phyloP scores from a whole-genome alignment of 1,140 invertebrate genomes.

The Lasioglossum baleicum region DNA sequence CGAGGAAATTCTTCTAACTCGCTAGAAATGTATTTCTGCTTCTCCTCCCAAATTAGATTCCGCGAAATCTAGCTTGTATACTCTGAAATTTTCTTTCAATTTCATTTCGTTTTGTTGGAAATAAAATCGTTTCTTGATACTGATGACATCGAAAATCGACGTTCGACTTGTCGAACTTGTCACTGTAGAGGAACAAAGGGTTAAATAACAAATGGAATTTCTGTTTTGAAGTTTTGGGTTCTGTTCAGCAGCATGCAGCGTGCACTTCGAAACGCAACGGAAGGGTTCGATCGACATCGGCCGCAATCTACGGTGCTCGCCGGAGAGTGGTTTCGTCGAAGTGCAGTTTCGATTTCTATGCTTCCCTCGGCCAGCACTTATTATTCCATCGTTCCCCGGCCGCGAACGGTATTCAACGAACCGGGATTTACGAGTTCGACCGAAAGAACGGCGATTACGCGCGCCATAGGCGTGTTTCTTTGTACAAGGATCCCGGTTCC shows the following conservation, averaged over 20 bases:
- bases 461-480: slow-evolving; percentile 61
- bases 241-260: neutral
- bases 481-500: slow-evolving; percentile 15
- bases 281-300: slow-evolving; percentile 17
- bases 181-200: no score
- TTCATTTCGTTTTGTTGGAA: no score
- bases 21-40: no score
- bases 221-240: no score
- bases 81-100: no score
- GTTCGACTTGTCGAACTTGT: no score
- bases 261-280: neutral
- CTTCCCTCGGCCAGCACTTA: slow-evolving; percentile 60
- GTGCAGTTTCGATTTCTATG: slow-evolving; percentile 66
- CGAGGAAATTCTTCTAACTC: no score
- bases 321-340: slow-evolving; percentile 53
- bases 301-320: slow-evolving; percentile 13
- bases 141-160: no score
- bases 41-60: no score
- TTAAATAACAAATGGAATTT: no score
- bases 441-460: slow-evolving; percentile 66
- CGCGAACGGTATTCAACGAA: slow-evolving; percentile 62
- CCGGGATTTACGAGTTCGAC: slow-evolving; percentile 67
- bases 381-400: slow-evolving; percentile 56
- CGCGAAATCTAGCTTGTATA: no score
- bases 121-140: no score